phyloP scores from a whole-genome alignment of 2,888 invertebrate species.

The Bursaphelenchus okinawaensis region DNA sequence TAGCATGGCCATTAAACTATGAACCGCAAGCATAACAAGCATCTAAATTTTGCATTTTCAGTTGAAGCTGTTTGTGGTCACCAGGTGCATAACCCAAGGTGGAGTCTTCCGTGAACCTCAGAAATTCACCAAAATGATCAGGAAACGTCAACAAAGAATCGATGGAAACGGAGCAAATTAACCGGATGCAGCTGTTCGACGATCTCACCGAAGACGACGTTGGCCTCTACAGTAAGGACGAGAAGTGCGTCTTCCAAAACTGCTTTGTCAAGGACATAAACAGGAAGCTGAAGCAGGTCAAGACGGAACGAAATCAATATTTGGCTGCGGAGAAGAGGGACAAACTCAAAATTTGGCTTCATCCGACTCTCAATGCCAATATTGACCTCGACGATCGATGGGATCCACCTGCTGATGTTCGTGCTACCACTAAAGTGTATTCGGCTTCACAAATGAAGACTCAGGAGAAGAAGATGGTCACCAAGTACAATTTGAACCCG shows the following conservation, averaged over 20 bases:
- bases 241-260: too few species aligned
- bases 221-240: too few species aligned
- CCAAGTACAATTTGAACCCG: neutral
- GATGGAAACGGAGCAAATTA: slow-evolving; percentile 15
- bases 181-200: too few species aligned
- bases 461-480: neutral
- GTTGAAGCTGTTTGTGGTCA: slow-evolving; percentile 45
- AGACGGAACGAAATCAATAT: neutral
- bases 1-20: too few species aligned
- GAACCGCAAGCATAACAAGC: too few species aligned
- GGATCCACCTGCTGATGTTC: neutral
- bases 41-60: too few species aligned
- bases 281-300: slow-evolving; percentile 4
- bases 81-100: slow-evolving; percentile 27
- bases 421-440: neutral
- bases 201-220: too few species aligned
- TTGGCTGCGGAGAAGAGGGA: neutral
- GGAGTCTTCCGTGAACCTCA: slow-evolving; percentile 18
- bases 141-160: slow-evolving; percentile 23
- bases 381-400: neutral
- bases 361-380: neutral
- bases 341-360: neutral
- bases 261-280: too few species aligned
- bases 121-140: slow-evolving; percentile 26
- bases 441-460: neutral